Base-by-base conservation (phyloP, 2,888 invertebrate genomes). In the Chymomyza fuscimana region DNA sequence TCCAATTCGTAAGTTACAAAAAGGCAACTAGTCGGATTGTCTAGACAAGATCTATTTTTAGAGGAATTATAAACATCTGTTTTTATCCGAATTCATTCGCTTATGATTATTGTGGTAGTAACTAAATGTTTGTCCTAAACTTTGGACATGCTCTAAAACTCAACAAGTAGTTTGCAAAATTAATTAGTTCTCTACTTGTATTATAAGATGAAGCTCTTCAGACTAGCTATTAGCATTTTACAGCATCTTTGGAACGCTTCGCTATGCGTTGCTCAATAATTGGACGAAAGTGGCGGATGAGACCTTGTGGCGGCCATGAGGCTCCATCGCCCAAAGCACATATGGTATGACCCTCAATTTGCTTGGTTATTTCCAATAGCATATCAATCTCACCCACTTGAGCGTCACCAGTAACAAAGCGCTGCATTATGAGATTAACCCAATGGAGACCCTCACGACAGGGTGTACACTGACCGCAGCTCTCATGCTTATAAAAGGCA, bases 301-400 rank as follows among this genome's bases (percentile, higher is more conserved):
- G 93, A 10, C 97, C 97, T 92, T 99, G 99, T 2, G 98, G 97
- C 0, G 99, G 99, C 99, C 99, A 99, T 36, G 99, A 98, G 22
- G 99, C 99, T 79, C 98, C 99, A 92, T 99, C 99, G 36, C 97
- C 99, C 72, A 99, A 92, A 16, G 99, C 99, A 92, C 99, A 99
- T 91, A 99, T 99, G 25, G 99, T 99, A 92, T 99, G 99, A 2
- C 98, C 97, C 94, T 99, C 99, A 90, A 99, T 98, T 93, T 99
- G 99, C 93, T 99, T 99, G 80, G 97, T 98, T 74, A 99, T 93
- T 92, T 99, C 99, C 96, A 97, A 99, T 66, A 99, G 92, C 98
- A 99, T 98, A 90, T 99, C 98, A 85, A 99, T 99, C 93, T 99
- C 99, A 76, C 95, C 96, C 1, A 95, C 94, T 79, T 95, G 94